Evolutionary conservation across 2,113 vertebrate species (phyloP).

Genomic region (Cebidichthys violaceus): DNA sequence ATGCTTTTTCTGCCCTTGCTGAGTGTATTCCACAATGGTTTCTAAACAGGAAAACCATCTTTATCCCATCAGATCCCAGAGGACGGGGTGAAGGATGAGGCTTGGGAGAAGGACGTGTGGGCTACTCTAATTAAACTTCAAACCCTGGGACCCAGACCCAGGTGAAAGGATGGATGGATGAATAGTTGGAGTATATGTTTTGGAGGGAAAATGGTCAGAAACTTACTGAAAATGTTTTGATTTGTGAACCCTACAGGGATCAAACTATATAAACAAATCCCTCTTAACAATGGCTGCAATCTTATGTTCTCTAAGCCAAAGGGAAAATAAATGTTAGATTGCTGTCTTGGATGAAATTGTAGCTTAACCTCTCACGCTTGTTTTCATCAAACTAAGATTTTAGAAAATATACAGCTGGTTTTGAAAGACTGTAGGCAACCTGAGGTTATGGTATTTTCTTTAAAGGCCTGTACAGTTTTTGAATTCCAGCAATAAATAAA

Average conservation of each 20-base stretch:
- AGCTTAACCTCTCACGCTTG: conserved; percentile 10
- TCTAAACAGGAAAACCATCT: not conserved
- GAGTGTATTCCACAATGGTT: not conserved
- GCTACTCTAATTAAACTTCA: not conserved
- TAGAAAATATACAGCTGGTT: conserved; percentile 24
- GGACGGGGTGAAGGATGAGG: not conserved
- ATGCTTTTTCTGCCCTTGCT: not conserved
- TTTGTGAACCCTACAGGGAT: not conserved
- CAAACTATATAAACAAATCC: not conserved
- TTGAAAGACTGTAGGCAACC: conserved; percentile 15
- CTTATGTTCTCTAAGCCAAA: not conserved
- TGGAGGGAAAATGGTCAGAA: not conserved
- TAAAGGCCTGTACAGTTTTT: conserved; percentile 21
- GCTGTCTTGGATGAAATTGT: conserved; percentile 5
- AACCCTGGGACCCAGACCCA: not conserved
- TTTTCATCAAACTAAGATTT: conserved; percentile 26
- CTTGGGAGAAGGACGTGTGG: not conserved
- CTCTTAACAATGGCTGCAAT: not conserved
- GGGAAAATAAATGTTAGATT: not conserved
- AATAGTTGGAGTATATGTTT: no score
- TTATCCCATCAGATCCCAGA: not conserved
- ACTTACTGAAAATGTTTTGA: not conserved
- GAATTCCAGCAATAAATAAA: conserved; percentile 14
- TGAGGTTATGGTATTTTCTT: conserved; percentile 33
- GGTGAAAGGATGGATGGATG: not conserved